Evolutionary conservation across 2,888 invertebrate genomes (phyloP), one percentile per base, ranked within the genome.

Genomic region (Chrysomela aeneicollis): DNA sequence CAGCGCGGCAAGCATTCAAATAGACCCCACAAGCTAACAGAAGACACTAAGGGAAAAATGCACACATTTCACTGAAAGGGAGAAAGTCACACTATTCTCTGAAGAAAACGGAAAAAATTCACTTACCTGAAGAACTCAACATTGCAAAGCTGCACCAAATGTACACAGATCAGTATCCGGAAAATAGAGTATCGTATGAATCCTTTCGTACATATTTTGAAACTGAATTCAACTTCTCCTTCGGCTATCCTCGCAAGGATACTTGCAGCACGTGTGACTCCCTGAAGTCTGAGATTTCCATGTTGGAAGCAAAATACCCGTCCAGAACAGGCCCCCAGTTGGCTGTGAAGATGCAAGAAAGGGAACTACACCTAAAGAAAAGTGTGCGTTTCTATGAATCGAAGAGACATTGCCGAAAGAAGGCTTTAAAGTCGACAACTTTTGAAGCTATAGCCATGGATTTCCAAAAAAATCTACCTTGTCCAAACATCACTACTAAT

Each of bases 151-250:
- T 63, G 55, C 22, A 54, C 51, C 17, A 15, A 51, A 62, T 67
- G 64, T 67, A 50, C 47, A 19, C 19, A 12, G 64, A 67, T 35
- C 47, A 30, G 51, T 35, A 58, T 58, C 21, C 53, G 19, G 61
- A 32, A 35, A 57, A 46, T 9, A 51, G 15, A 17, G 35, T 68
- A 37, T 70, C 61, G n/a, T 65, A 67, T 59, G 65, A 68, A 63
- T 59, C 61, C 10, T 70, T 67, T 49, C 10, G 66, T 53, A 22
- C 46, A 17, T 64, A 60, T 50, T 70, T 68, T 59, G 58, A 54
- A 18, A 66, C 42, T 22, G 53, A 70, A 17, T 68, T 70, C 50
- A 70, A 64, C 53, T 62, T 68, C 19, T 57, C 61, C 15, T 70
- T 68, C 55, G 68, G 66, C 10, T 68, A 68, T 52, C 62, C 64